These are phyloP conservation scores for Rhopalosiphum maidis DNA, from an alignment of 1,140 invertebrate species.

Conservation along the genomic window DNA sequence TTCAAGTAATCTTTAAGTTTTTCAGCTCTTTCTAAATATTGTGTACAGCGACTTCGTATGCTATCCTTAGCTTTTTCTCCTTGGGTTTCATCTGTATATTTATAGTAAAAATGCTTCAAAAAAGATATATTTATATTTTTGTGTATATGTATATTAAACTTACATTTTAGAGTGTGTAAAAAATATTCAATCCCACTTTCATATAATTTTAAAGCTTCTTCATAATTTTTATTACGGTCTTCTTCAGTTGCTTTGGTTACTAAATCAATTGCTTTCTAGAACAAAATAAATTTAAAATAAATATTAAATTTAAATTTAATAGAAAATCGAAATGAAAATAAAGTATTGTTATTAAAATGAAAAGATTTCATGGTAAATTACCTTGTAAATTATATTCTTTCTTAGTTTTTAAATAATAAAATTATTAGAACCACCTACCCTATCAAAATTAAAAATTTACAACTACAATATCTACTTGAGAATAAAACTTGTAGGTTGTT, in stretches of 20 bases:
- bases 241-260: constrained; percentile 98
- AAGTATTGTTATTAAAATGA: background rate
- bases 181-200: constrained; percentile 99
- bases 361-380: background rate
- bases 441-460: background rate
- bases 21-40: constrained; percentile 96
- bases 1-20: constrained; percentile 94
- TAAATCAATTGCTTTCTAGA: constrained; percentile 95
- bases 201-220: constrained; percentile 92
- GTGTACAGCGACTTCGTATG: constrained; percentile 89
- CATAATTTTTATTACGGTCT: constrained; percentile 97
- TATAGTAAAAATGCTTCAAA: constrained; percentile 58
- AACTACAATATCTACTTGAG: background rate
- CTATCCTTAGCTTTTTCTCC: constrained; percentile 94
- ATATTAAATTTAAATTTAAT: background rate
- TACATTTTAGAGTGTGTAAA: constrained; percentile 97
- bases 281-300: background rate
- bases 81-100: constrained; percentile 87
- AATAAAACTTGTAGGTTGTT: background rate
- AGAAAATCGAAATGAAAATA: background rate
- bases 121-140: background rate
- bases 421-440: background rate
- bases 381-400: too few species aligned
- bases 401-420: background rate
- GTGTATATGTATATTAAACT: constrained; percentile 59